phyloP scores from a whole-genome alignment of 2,113 vertebrate genomes.

The Neofelis nebulosa region DNA sequence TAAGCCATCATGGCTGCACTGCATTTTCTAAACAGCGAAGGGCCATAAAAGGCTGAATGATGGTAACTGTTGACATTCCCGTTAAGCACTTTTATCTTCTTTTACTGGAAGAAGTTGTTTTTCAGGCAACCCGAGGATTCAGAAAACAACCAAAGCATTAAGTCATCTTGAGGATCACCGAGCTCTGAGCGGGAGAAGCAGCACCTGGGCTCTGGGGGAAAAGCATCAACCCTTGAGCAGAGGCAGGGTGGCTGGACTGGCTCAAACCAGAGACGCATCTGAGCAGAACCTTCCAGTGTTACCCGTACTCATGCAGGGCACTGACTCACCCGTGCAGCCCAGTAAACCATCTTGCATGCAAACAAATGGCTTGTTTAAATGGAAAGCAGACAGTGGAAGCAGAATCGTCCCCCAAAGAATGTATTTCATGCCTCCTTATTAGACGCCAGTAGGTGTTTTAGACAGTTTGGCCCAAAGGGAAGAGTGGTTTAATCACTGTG shows the following conservation, averaged over 20 bases:
- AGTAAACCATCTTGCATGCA: conserved; percentile 27
- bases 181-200: background rate
- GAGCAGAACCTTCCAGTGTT: background rate
- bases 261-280: rapidly evolving
- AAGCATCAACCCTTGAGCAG: rapidly evolving
- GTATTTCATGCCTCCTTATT: conserved; percentile 31
- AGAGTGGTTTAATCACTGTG: background rate
- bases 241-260: background rate
- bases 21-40: background rate
- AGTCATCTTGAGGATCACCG: background rate
- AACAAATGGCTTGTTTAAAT: conserved; percentile 68
- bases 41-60: conserved; percentile 34
- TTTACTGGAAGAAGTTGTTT: conserved; percentile 55
- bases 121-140: conserved; percentile 25
- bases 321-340: background rate
- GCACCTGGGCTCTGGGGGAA: background rate
- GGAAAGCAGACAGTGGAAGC: conserved; percentile 63
- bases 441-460: conserved; percentile 35
- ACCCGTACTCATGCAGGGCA: background rate
- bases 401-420: conserved; percentile 20
- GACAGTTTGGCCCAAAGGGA: conserved; percentile 7
- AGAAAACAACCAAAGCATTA: background rate
- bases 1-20: background rate
- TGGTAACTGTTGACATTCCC: background rate
- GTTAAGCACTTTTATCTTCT: conserved; percentile 31